These are phyloP conservation scores for Haliclona indistincta DNA, from an alignment of 37 sponge, comb jelly and placozoan genomes.

Conservation along the genomic window DNA sequence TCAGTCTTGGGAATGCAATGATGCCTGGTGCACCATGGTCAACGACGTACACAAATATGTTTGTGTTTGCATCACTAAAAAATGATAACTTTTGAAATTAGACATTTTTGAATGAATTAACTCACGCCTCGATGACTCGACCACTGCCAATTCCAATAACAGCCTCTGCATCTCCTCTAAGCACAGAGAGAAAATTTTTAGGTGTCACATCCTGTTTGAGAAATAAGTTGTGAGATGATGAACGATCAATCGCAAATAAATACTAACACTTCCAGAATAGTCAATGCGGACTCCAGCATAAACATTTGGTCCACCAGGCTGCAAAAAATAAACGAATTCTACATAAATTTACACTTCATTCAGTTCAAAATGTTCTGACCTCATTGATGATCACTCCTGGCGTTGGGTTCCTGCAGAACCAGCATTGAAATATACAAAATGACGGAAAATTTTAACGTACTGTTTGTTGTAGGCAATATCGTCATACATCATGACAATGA, in stretches of 20 bases:
- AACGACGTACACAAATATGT: conserved; percentile 77
- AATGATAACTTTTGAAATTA: background rate
- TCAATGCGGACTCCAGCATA: conserved; percentile 69
- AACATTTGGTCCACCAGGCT: conserved; percentile 64
- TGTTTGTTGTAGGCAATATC: conserved; percentile 77
- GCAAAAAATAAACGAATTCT: background rate
- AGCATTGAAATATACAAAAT: background rate
- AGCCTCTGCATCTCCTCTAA: conserved; percentile 50
- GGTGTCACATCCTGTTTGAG: conserved; percentile 58
- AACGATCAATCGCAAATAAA: too few relatives aligned
- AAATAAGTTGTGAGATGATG: background rate
- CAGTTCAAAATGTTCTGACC: background rate
- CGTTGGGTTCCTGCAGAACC: conserved; percentile 41
- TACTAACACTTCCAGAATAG: conserved; percentile 61
- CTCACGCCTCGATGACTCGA: conserved; percentile 65
- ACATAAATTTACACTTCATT: background rate
- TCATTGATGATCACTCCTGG: conserved; percentile 60
- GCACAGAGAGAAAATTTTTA: conserved; percentile 65
- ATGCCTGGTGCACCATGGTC: conserved; percentile 83
- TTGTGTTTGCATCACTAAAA: conserved; percentile 62
- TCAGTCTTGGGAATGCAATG: conserved; percentile 81
- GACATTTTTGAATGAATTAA: background rate
- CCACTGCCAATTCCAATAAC: conserved; percentile 61
- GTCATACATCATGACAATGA: conserved; percentile 80
- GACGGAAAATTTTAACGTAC: conserved; percentile 18